Conservation (phyloP, 2,113 vertebrate genomes). For the Oenanthe oenanthe region DNA sequence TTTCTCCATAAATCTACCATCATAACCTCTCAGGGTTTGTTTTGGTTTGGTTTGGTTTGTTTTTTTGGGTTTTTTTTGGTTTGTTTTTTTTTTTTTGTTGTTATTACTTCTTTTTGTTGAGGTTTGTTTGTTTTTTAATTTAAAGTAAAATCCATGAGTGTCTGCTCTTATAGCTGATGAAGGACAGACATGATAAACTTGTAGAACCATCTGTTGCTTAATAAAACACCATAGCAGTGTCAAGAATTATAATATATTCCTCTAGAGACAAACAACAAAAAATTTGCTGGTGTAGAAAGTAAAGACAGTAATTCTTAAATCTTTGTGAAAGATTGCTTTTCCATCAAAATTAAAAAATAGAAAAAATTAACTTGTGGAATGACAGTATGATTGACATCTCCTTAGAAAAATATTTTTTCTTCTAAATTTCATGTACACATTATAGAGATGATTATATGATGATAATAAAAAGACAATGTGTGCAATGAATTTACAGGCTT, state of each 20-base stretch:
- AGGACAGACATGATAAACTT: background rate
- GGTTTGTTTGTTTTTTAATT: background rate
- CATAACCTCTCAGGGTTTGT: background rate
- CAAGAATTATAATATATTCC: slow-evolving; percentile 1
- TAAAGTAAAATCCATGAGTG: background rate
- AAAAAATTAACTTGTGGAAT: background rate
- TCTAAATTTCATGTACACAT: background rate
- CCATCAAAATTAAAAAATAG: background rate
- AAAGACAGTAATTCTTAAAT: background rate
- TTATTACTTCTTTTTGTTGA: background rate
- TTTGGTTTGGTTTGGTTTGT: too few species aligned
- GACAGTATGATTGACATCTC: background rate
- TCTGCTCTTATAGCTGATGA: background rate
- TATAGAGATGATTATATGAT: background rate
- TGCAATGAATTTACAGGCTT: background rate
- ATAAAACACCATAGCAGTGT: background rate
- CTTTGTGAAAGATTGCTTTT: background rate
- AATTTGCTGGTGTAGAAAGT: background rate
- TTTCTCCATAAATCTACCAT: background rate
- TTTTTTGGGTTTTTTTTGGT: too few species aligned
- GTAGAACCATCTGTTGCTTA: slow-evolving; percentile 8
- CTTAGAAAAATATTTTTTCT: background rate
- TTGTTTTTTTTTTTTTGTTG: too few species aligned
- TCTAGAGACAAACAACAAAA: background rate
- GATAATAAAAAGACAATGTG: background rate